Evolutionary conservation across 2,113 vertebrate genomes (phyloP).

Genomic region (Peucedramus taeniatus): DNA sequence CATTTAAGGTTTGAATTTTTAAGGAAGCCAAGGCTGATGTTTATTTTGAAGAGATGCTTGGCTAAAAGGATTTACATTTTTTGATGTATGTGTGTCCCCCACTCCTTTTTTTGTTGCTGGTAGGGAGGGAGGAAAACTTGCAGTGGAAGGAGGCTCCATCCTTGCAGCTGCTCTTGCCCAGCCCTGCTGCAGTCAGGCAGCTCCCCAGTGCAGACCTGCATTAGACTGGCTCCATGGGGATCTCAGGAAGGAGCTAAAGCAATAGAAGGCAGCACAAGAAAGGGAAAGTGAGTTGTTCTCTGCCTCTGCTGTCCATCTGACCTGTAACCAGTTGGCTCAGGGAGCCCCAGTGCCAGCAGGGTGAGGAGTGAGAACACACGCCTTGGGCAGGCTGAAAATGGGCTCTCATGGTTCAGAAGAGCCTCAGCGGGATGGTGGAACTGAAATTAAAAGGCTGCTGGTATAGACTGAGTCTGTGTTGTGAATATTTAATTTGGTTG

Average conservation of each 20-base stretch:
- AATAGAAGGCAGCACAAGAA: neutral
- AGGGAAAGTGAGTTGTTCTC: neutral
- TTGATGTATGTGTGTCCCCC: neutral
- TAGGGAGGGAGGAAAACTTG: neutral
- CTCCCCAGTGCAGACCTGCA: neutral
- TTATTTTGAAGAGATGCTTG: neutral
- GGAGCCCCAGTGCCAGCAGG: neutral
- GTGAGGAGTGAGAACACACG: neutral
- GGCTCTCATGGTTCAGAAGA: neutral
- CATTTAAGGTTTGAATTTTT: neutral
- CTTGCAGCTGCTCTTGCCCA: neutral
- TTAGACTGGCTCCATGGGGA: neutral
- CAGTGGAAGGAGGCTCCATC: accelerated
- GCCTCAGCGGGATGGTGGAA: neutral
- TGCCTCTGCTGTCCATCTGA: neutral
- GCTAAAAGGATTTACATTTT: neutral
- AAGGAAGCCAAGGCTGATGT: neutral
- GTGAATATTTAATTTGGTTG: neutral
- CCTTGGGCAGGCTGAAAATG: neutral
- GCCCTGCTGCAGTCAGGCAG: neutral
- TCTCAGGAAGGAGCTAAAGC: neutral
- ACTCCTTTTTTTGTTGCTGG: neutral
- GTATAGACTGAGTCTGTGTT: neutral
- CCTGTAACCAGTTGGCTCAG: neutral
- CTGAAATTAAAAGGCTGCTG: neutral